Evolutionary conservation across 2,797 vertebrate species (phyloP).

Genomic region (Mastacembelus armatus): DNA sequence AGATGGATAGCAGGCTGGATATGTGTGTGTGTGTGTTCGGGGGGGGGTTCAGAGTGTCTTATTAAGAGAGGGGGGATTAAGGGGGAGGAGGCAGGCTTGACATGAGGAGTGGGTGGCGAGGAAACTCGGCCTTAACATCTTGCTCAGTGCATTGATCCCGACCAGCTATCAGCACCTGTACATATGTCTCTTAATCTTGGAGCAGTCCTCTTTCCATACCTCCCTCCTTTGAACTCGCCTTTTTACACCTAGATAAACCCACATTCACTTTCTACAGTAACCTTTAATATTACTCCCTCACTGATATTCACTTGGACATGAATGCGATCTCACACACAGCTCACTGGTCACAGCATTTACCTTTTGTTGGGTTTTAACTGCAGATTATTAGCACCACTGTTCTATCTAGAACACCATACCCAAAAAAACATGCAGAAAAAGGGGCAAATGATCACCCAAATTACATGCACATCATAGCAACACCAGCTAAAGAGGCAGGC

Average conservation of each 20-base stretch:
- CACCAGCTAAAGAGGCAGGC: no score
- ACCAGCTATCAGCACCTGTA: slow-evolving; percentile 89
- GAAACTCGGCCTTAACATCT: slow-evolving; percentile 88
- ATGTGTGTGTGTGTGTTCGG: slow-evolving; percentile 34
- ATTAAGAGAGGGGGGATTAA: slow-evolving; percentile 64
- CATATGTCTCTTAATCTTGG: slow-evolving; percentile 91
- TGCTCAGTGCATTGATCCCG: slow-evolving; percentile 88
- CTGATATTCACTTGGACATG: slow-evolving; percentile 25
- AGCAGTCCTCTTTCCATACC: slow-evolving; percentile 27
- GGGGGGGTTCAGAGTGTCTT: slow-evolving; percentile 50
- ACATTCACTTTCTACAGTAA: slow-evolving; percentile 9
- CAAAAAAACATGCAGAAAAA: not conserved
- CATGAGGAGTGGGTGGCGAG: slow-evolving; percentile 74
- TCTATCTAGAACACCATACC: not conserved
- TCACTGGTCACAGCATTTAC: slow-evolving; percentile 16
- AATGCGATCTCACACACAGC: slow-evolving; percentile 5
- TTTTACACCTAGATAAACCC: slow-evolving; percentile 10
- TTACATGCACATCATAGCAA: not conserved
- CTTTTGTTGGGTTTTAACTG: slow-evolving; percentile 2
- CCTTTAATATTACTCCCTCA: slow-evolving; percentile 29
- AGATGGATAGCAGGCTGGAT: slow-evolving; percentile 53
- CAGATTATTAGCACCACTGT: not conserved
- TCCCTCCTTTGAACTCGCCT: slow-evolving; percentile 16
- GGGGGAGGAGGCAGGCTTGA: slow-evolving; percentile 41
- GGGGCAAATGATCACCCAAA: not conserved